Conservation (phyloP, 2,888 invertebrate species). For the Nezara viridula region DNA sequence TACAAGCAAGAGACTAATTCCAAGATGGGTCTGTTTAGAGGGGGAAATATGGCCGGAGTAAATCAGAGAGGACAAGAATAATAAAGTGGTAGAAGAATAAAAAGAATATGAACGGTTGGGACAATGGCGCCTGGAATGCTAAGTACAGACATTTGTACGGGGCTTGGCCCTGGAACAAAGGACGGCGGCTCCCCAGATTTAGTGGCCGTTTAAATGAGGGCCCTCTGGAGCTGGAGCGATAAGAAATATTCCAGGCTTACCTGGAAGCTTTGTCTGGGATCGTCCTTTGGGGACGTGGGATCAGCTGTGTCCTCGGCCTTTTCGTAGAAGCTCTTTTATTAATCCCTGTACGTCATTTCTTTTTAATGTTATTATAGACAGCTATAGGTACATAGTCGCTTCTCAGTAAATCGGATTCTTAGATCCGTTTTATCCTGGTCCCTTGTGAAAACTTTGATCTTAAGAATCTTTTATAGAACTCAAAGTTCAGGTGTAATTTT, state of each 20-base stretch:
- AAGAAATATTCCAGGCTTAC: conserved; percentile 51
- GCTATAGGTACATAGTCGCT: neutral
- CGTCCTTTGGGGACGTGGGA: neutral
- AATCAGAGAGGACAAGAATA: conserved; percentile 39
- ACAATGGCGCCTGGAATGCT: conserved; percentile 38
- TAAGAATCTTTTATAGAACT: too few relatives aligned
- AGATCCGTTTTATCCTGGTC: neutral
- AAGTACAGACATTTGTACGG: conserved; percentile 47
- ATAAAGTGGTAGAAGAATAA: conserved; percentile 25
- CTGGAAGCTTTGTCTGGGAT: conserved; percentile 4
- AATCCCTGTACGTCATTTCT: neutral
- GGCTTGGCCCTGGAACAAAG: conserved; percentile 33
- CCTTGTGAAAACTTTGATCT: neutral
- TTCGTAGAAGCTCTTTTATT: neutral
- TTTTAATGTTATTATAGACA: neutral
- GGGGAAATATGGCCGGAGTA: conserved; percentile 9
- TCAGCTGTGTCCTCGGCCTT: neutral
- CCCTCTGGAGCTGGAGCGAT: conserved; percentile 31
- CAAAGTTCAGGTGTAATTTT: too few relatives aligned
- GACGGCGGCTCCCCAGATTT: conserved; percentile 1
- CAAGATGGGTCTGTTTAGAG: neutral
- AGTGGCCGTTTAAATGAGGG: conserved; percentile 45
- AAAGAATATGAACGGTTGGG: neutral
- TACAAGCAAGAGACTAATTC: neutral
- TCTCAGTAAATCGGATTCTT: neutral